A percentile compares a stretch with the other conserved stretches of the same genome.
These are phyloP conservation scores for Cheilosia urbana DNA, from an alignment of 2,888 invertebrate species.

Conservation along the genomic window DNA sequence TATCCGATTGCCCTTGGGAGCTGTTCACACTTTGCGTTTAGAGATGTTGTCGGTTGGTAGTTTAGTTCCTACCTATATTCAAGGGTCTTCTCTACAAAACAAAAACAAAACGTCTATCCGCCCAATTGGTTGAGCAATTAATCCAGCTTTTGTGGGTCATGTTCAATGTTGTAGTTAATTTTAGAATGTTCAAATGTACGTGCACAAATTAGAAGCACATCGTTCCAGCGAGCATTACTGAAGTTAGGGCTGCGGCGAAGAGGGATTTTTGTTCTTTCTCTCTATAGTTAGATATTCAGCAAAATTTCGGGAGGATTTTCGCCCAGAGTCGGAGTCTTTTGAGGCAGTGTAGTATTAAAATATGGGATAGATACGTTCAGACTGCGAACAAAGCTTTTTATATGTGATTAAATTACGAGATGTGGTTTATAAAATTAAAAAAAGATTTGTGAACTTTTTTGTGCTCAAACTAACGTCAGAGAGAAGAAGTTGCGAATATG, in stretches of 20 bases:
- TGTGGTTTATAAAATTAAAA: no score
- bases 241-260: neutral
- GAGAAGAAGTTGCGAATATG: no score
- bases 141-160: slow-evolving; percentile 55
- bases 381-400: no score
- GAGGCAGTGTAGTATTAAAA: no score
- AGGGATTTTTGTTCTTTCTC: no score
- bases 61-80: neutral
- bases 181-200: slow-evolving; percentile 49
- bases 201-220: slow-evolving; percentile 25
- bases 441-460: neutral
- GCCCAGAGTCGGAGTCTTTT: no score
- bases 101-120: neutral
- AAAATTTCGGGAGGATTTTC: no score
- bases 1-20: slow-evolving; percentile 29
- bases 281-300: no score
- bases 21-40: slow-evolving; percentile 22
- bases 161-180: slow-evolving; percentile 62
- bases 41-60: neutral
- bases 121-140: slow-evolving; percentile 52
- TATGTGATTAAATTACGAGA: no score
- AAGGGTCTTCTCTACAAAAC: neutral
- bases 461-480: no score
- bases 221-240: slow-evolving; percentile 16
- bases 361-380: no score